Evolutionary conservation across 2,888 invertebrate species (phyloP), one percentile per base, ranked within the genome.

Genomic region (Agonopterix alstromeriana): DNA sequence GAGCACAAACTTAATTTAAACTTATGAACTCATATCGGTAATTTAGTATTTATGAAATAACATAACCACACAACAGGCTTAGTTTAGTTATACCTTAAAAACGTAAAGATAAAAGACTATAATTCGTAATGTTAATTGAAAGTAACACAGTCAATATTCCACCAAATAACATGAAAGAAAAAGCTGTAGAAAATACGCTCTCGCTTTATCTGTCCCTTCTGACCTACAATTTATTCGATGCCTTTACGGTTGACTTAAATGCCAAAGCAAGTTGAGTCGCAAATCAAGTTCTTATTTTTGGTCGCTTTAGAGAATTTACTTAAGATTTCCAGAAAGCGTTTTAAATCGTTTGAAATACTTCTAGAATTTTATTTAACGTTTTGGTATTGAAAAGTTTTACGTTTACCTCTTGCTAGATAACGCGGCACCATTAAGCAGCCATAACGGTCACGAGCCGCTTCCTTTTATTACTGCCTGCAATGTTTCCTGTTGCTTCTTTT

Each of bases 181-280:
- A 77, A 76, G 66, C 68, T 60, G 63, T 65, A 69, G 71, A 79
- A 50, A 79, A 77, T 71, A 70, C 73, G 70, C 67, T 75, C 61
- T 63, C 75, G 72, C 68, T 85, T 86, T 85, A 85, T 87, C 82
- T 85, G 82, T 86, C 85, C 86, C 84, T 82, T 82, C 80, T 82
- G 86, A 85, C 86, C 83, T 81, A 86, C 84, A 84, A 85, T 86
- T 85, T 83, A 85, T 84, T 83, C 80, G 78, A 79, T 81, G 82
- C 77, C 81, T 85, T 85, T 79, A 83, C 84, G 84, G 78, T 81
- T 82, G 83, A 84, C 77, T 84, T 78, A 85, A 85, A 85, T 77
- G 82, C 81, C 82, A 83, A 85, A 85, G 83, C 80, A 83, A 79
- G 74, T 78, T 70, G 73, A 76, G 68, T 80, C 70, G 69, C 76